Base-by-base conservation (phyloP, 2,888 invertebrate species). In the Morpho deidamia region DNA sequence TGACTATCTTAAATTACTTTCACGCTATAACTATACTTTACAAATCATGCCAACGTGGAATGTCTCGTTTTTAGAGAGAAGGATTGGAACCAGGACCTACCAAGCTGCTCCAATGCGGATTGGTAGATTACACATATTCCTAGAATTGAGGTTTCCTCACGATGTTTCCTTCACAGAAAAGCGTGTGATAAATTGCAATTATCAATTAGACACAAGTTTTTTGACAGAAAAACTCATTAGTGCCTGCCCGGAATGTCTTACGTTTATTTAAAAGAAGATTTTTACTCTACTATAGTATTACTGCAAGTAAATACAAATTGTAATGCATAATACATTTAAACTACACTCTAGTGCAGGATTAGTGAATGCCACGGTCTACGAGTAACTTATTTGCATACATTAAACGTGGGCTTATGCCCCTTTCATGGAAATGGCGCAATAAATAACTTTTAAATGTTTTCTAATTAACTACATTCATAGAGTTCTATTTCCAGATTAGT, bases 321-420 rank as follows among this genome's bases (percentile, higher is more conserved):
- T 48, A 48, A 40, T 38, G 38, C 37, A 11, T 10, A 39, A 46
- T 37, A 38, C 46, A 41, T 48, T 48, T 14, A 11, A 48, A 48
- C 40, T 40, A 48, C 34, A 48, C 40, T 41, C 48, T 38, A 45
- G 11, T 43, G 47, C 47, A 32, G 47, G 42, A 47, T 53, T 53
- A 53, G 37, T 12, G 53, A 41, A 39, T 12, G 38, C 43, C 38
- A 14, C 53, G 47, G 38, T 43, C 41, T 14, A 41, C 47, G 44
- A 14, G 42, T 40, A 12, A 23, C 54, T 51, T 54, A 54, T 54
- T 54, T 54, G 51, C 50, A 46, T 55, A 47, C 47, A 57, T 57
- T 51, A 51, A 53, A 37, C 37, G 23, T n/a, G 50, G 47, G 23
- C 32, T 51, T 32, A 8, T 32, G 8, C 46, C 11, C 11, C 46